Evolutionary conservation across 1,140 invertebrate species (phyloP).

Genomic region (Anthonomus grandis): DNA sequence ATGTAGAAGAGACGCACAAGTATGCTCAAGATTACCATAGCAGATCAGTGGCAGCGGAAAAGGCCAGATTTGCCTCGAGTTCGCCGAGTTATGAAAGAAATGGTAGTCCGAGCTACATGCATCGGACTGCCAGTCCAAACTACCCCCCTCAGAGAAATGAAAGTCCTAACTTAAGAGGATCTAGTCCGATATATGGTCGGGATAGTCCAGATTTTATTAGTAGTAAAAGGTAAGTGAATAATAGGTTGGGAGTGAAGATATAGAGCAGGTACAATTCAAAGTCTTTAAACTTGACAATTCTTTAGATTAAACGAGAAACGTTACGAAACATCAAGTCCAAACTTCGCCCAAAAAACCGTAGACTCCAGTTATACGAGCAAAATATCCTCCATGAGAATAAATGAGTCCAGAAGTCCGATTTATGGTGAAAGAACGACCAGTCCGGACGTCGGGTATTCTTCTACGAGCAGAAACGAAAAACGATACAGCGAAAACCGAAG

Average conservation of each 20-base stretch:
- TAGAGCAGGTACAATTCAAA: too few species aligned
- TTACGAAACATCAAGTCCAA: constrained; percentile 38
- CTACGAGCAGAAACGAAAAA: constrained; percentile 34
- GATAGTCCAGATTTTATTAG: constrained; percentile 43
- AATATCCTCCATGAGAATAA: constrained; percentile 38
- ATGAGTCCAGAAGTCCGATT: constrained; percentile 37
- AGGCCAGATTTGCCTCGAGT: constrained; percentile 44
- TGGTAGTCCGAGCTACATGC: constrained; percentile 33
- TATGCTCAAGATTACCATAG: constrained; percentile 40
- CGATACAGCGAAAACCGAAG: constrained; percentile 45
- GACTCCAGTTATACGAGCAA: constrained; percentile 39
- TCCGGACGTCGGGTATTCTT: constrained; percentile 33
- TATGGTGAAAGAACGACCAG: constrained; percentile 34
- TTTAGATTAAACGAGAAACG: constrained; percentile 37
- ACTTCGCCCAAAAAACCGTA: constrained; percentile 36
- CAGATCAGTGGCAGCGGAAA: constrained; percentile 39
- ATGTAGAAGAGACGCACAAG: constrained; percentile 34
- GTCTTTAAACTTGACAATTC: too few species aligned
- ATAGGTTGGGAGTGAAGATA: constrained; percentile 1
- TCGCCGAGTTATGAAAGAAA: constrained; percentile 28
- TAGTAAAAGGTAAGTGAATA: constrained; percentile 29
- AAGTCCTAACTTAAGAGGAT: constrained; percentile 32
- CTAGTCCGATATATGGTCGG: constrained; percentile 34
- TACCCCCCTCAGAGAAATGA: constrained; percentile 26
- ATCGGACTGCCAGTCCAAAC: constrained; percentile 31